phyloP scores from a whole-genome alignment of 2,797 vertebrate species.

The Tympanoctomys barrerae region DNA sequence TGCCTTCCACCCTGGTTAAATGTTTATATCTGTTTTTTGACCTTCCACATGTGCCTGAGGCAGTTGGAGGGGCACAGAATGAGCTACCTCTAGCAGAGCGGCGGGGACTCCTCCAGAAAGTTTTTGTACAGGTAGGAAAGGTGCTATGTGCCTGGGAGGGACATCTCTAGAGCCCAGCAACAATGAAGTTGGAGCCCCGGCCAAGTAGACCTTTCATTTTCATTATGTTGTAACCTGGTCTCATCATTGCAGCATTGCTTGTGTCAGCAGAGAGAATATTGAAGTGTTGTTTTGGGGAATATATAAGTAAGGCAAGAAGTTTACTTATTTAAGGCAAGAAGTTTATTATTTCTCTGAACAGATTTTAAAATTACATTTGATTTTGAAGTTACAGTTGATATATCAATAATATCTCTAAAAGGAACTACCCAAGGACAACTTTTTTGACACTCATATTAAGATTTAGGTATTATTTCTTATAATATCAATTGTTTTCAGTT shows the following conservation, averaged over 20 bases:
- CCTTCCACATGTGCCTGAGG: conserved; percentile 97
- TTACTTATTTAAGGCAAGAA: not conserved
- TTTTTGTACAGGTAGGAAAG: conserved; percentile 96
- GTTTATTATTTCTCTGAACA: conserved; percentile 46
- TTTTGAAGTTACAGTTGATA: conserved; percentile 20
- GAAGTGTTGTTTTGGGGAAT: not conserved
- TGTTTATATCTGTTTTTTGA: conserved; percentile 99
- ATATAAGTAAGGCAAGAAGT: not conserved
- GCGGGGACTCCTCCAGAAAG: conserved; percentile 96
- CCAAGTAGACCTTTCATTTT: not conserved
- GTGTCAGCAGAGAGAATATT: not conserved
- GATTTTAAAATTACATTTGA: conserved; percentile 18
- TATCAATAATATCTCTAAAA: conserved; percentile 3
- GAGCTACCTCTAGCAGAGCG: conserved; percentile 96
- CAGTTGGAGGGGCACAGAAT: conserved; percentile 92
- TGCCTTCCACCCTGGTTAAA: conserved; percentile 99
- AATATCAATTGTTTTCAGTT: not conserved
- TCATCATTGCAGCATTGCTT: conserved; percentile 13
- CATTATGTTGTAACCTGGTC: not conserved
- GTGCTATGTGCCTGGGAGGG: fast-evolving
- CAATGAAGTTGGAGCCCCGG: not conserved
- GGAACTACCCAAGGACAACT: conserved; percentile 9
- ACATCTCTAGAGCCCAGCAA: not conserved
- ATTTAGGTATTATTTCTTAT: conserved; percentile 15
- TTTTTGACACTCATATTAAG: conserved; percentile 25